These are phyloP conservation scores for Malurus splendens DNA, from an alignment of 2,797 vertebrate genomes.

Conservation along the genomic window DNA sequence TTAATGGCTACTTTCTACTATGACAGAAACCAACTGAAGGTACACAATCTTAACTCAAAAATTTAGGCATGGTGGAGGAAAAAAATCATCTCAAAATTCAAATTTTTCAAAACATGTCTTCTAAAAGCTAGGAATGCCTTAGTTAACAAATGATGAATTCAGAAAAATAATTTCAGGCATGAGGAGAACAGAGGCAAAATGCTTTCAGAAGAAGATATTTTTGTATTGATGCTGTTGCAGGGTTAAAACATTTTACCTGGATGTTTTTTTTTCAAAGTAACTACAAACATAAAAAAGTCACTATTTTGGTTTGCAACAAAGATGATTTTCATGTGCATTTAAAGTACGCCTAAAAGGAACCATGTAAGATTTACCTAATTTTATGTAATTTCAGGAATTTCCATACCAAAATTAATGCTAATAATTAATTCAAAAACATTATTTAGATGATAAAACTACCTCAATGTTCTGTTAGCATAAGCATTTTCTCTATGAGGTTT, in stretches of 20 bases:
- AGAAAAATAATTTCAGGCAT: neutral
- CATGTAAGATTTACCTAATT: neutral
- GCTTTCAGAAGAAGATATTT: neutral
- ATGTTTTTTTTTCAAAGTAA: neutral
- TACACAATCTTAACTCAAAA: neutral
- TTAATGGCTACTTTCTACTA: neutral
- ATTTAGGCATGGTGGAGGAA: accelerated
- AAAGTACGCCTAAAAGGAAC: neutral
- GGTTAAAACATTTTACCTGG: neutral
- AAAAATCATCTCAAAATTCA: neutral
- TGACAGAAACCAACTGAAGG: neutral
- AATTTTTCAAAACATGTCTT: neutral
- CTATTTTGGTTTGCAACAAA: neutral
- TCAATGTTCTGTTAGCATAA: neutral
- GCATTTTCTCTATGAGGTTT: neutral
- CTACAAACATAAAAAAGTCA: neutral
- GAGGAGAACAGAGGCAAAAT: neutral
- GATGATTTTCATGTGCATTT: neutral
- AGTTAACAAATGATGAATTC: neutral
- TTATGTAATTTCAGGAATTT: neutral
- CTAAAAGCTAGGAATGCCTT: neutral
- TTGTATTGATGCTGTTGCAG: neutral
- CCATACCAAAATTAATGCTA: neutral
- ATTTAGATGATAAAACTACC: neutral
- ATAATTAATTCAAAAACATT: neutral